Base-by-base conservation (phyloP, 2,797 vertebrate genomes). In the Epinephelus coioides region DNA sequence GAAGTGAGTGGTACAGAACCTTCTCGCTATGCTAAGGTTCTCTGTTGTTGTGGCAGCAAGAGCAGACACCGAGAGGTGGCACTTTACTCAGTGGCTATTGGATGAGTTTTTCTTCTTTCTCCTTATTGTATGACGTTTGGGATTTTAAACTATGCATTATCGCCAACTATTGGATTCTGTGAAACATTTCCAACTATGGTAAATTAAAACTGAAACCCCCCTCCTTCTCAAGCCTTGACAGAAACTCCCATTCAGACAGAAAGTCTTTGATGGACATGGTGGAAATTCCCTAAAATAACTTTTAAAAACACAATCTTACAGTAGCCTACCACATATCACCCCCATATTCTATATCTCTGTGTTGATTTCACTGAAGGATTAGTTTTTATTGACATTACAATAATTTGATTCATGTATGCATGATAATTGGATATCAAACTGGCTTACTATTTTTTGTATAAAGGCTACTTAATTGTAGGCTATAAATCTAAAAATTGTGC, bases 31-130 rank as follows among this genome's bases (percentile, higher is more conserved):
- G 9, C 40, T 3, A 8, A 21, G 3, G 0, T 0, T 84, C 89
- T 91, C 88, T 79, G 89, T 80, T 81, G 70, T 82, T 76, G 86
- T 86, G 73, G 73, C 75, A 83, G 70, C 46, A 40, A 43, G 63
- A 25, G 44, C 49, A 77, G 34, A 66, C 68, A 17, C 73, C 78
- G 47, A 81, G 72, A 89, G 82, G 78, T 90, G 89, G 79, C 78
- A 86, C 69, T 83, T 87, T 81, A 17, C 74, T 81, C 51, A 66
- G 3, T 9, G 34, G 44, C 67, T 43, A 80, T 83, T 88, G 78
- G 79, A 49, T 51, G 1, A 12, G 2, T 19, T 63, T 49, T 76
- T 90, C 79, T 85, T 88, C 76, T 81, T 71, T 40, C 27, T 61
- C 43, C 2, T 21, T 40, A n/a, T 47, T 67, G 8, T 23, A 0